Evolutionary conservation across 2,888 invertebrate genomes (phyloP).

Genomic region (Caenorhabditis japonica): DNA sequence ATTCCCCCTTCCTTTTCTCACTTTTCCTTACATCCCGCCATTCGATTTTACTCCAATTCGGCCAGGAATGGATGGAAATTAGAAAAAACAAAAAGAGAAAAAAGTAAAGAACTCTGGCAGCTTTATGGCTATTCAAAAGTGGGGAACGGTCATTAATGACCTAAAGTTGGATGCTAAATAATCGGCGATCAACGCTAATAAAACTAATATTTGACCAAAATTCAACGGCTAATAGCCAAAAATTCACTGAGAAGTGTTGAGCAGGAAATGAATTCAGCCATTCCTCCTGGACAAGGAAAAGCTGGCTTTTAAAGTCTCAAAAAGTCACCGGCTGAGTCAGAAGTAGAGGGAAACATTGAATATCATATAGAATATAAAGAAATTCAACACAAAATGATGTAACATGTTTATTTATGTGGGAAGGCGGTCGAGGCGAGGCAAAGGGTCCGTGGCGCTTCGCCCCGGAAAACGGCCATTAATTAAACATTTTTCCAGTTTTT

Average conservation of each 20-base stretch:
- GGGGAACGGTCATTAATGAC: too few species aligned
- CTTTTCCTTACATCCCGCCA: slow-evolving; percentile 8
- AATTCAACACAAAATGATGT: slow-evolving; percentile 33
- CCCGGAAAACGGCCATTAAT: slow-evolving; percentile 29
- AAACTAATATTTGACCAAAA: too few species aligned
- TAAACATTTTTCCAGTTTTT: slow-evolving; percentile 36
- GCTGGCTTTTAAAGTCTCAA: too few species aligned
- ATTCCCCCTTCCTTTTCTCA: slow-evolving; percentile 7
- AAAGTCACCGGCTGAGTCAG: slow-evolving; percentile 21
- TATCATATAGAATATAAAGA: too few species aligned
- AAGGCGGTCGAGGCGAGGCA: slow-evolving; percentile 1
- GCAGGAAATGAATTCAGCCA: too few species aligned
- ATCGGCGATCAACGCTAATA: too few species aligned
- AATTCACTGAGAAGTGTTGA: too few species aligned
- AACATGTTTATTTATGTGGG: slow-evolving; percentile 40
- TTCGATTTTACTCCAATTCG: slow-evolving; percentile 17
- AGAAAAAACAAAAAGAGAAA: not conserved
- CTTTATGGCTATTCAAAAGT: slow-evolving; percentile 1
- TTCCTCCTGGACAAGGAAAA: too few species aligned
- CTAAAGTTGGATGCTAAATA: too few species aligned
- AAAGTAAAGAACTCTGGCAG: not conserved
- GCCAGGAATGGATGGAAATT: too few species aligned
- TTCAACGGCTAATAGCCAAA: too few species aligned
- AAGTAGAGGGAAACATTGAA: slow-evolving; percentile 3
- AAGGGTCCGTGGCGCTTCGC: too few species aligned